Conservation (phyloP, 1,140 invertebrate genomes). For the Scaptomyza pallida region DNA sequence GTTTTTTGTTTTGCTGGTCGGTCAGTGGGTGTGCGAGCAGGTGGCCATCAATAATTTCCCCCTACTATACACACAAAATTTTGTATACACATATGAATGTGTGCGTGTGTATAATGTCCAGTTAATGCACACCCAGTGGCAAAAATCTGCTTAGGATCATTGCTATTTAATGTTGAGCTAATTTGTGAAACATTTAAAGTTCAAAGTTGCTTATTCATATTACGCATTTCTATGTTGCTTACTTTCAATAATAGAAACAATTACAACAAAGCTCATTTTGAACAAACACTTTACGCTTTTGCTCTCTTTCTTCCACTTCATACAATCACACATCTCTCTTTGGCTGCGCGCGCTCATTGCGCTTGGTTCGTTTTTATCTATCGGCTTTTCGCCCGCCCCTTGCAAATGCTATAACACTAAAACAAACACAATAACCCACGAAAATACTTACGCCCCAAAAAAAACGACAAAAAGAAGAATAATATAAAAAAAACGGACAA, state of each 20-base stretch:
- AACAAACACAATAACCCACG: conserved; percentile 38
- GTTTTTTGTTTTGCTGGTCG: conserved; percentile 25
- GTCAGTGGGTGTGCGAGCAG: conserved; percentile 34
- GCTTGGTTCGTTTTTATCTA: conserved; percentile 44
- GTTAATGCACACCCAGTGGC: conserved; percentile 23
- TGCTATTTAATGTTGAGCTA: conserved; percentile 9
- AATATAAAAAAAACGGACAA: conserved; percentile 12
- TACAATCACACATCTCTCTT: neutral
- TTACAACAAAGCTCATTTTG: conserved; percentile 16
- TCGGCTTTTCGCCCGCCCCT: conserved; percentile 42
- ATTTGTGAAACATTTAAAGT: neutral
- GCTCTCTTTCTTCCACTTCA: conserved; percentile 1
- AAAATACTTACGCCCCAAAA: conserved; percentile 47
- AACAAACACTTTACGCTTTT: conserved; percentile 2
- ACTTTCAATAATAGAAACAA: conserved; percentile 36
- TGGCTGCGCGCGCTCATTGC: conserved; percentile 37
- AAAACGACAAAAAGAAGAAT: conserved; percentile 9
- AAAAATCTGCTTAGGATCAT: conserved; percentile 13
- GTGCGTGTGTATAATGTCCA: conserved; percentile 10
- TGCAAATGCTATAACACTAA: conserved; percentile 26
- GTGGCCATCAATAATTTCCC: conserved; percentile 40
- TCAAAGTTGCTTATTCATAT: conserved; percentile 1
- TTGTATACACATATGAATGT: neutral
- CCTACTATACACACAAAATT: neutral
- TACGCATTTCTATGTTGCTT: conserved; percentile 1